Evolutionary conservation across 53 echinoderm and acorn worm genomes (phyloP).

Genomic region (Patiria pectinifera): DNA sequence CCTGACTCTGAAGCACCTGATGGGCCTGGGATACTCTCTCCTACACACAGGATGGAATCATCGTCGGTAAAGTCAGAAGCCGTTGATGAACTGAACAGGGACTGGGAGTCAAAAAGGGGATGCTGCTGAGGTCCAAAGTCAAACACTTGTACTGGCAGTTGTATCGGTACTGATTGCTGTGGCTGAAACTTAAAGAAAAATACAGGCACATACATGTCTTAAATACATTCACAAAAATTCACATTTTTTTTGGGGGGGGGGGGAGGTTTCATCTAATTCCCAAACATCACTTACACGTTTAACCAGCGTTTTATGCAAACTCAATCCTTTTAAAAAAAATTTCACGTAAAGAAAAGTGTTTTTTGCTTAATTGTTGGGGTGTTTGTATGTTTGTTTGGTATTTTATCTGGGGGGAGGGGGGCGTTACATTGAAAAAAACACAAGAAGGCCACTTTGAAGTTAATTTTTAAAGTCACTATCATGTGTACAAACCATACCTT

Average conservation of each 20-base stretch:
- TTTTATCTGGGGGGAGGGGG: too few relatives aligned
- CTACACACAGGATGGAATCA: constrained; percentile 11
- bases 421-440: too few relatives aligned
- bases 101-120: constrained; percentile 8
- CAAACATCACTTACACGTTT: too few relatives aligned
- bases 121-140: constrained; percentile 8
- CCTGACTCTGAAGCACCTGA: constrained; percentile 21
- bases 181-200: constrained; percentile 44
- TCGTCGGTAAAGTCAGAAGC: constrained; percentile 38
- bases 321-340: too few relatives aligned
- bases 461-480: too few relatives aligned
- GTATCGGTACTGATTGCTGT: constrained; percentile 39
- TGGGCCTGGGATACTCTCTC: constrained; percentile 16
- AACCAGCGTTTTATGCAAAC: too few relatives aligned
- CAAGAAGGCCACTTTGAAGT: too few relatives aligned
- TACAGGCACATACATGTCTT: constrained; percentile 15
- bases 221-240: neutral
- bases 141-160: constrained; percentile 26
- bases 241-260: too few relatives aligned
- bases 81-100: constrained; percentile 27
- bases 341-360: too few relatives aligned
- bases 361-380: too few relatives aligned
- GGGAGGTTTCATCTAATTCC: too few relatives aligned
- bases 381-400: too few relatives aligned
- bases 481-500: neutral